Base-by-base conservation (phyloP, 1,140 invertebrate genomes). In the Chironomus tepperi region DNA sequence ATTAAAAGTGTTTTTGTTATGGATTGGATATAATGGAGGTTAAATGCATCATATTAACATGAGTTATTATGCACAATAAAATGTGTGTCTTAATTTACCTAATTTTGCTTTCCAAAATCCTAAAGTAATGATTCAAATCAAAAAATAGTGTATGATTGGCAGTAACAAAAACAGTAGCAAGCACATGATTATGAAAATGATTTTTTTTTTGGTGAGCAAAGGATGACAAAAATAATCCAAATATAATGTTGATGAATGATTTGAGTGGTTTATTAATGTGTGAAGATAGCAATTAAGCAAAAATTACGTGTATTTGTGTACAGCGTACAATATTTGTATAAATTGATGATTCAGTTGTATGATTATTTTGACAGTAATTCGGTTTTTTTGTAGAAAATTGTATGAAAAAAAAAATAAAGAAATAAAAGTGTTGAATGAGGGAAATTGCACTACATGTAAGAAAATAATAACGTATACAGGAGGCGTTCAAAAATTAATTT, bases 81-180 rank as follows among this genome's bases (percentile, higher is more conserved):
- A 34, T 34, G 24, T 67, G 18, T 24, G 42, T 67, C 43, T 42
- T 21, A 76, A 87, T 89, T 88, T 86, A 91, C 89, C 89, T 88
- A 83, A 90, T 88, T 86, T 90, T 90, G 84, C 88, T 91, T 85
- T 91, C 90, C 87, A 90, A 84, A 84, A 91, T 91, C 84, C 89
- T 90, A 86, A 83, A 81, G 81, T 82, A 15, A 47, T 57, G n/a
- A 15, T 57, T 57, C 15, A n/a, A 57, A 57, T 57, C 47, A 57
- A n/a, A 15, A 57, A n/a, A 57, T 34, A 57, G 10, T 15, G 47
- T n/a, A 15, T 57, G 47, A 57, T 47, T 9, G 2, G 15, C 15
- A 47, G 5, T 15, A 5, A 57, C n/a, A n/a, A n/a, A 47, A 57
- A 57, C 12, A 57, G 47, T n/a, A 57, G 47, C 12, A 15, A 57